Percentiles rank a stretch among this genome's conserved stretches.
Evolutionary conservation across 1,140 invertebrate species (phyloP).

Genomic region (Babylonia areolata): DNA sequence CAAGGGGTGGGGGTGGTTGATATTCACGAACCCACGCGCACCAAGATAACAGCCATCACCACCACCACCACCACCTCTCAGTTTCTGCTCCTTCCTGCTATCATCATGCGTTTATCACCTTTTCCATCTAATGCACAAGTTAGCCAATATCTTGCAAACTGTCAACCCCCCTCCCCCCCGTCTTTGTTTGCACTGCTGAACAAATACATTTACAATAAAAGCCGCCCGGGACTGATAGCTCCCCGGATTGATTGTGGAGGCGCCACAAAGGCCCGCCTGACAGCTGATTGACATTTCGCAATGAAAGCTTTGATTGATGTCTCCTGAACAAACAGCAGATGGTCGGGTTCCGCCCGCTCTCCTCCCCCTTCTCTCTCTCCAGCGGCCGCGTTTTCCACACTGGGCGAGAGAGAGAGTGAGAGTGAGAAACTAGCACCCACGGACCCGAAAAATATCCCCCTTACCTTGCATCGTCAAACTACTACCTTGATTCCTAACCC

Average conservation of each 20-base stretch:
- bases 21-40: background rate
- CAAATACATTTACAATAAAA: constrained; percentile 74
- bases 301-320: constrained; percentile 75
- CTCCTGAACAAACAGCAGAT: constrained; percentile 72
- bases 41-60: no score
- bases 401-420: no score
- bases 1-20: background rate
- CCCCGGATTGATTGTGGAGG: constrained; percentile 72
- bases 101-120: no score
- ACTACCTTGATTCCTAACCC: background rate
- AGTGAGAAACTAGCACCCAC: no score
- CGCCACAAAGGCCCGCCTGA: constrained; percentile 71
- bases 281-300: constrained; percentile 75
- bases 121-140: no score
- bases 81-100: no score
- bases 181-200: constrained; percentile 72
- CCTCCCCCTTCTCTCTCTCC: background rate
- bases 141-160: constrained; percentile 65
- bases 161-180: constrained; percentile 62
- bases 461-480: background rate
- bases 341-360: constrained; percentile 34
- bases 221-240: constrained; percentile 70
- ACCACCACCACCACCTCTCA: no score
- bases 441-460: background rate
- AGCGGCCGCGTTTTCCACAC: background rate